phyloP scores from a whole-genome alignment of 1,140 invertebrate genomes.

The Pogonomyrmex barbatus region DNA sequence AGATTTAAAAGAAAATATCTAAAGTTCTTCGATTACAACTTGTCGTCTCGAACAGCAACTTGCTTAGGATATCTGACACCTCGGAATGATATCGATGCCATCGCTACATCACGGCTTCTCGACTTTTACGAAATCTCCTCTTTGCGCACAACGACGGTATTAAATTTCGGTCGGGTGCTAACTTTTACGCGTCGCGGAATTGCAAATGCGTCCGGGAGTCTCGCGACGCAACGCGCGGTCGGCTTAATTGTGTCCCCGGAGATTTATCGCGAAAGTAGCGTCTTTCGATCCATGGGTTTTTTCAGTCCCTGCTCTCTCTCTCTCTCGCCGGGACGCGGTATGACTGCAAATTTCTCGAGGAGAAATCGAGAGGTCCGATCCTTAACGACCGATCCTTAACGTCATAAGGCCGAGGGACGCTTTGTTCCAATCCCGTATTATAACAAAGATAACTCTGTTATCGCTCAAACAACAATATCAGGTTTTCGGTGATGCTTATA shows the following conservation, averaged over 20 bases:
- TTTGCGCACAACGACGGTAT: neutral
- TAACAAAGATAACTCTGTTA: conserved; percentile 4
- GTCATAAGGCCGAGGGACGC: neutral
- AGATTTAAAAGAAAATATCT: neutral
- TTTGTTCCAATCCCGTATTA: neutral
- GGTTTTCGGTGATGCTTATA: neutral
- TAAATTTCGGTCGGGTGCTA: conserved; percentile 14
- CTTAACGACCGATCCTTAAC: neutral
- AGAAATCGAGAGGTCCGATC: neutral
- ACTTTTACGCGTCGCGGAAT: conserved; percentile 39
- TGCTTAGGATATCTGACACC: conserved; percentile 4
- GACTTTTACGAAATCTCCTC: neutral
- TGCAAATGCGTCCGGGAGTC: conserved; percentile 23
- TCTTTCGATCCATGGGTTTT: conserved; percentile 16
- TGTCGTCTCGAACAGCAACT: neutral
- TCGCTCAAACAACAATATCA: neutral
- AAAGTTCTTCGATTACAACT: neutral
- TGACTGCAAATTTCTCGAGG: conserved; percentile 31
- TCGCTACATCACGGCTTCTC: neutral
- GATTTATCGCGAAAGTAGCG: conserved; percentile 54
- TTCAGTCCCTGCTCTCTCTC: neutral
- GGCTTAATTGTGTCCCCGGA: conserved; percentile 35
- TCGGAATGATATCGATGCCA: neutral
- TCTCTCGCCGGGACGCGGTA: neutral
- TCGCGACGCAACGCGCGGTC: neutral